Evolutionary conservation across 2,888 invertebrate species (phyloP).

Genomic region (Patella depressa): DNA sequence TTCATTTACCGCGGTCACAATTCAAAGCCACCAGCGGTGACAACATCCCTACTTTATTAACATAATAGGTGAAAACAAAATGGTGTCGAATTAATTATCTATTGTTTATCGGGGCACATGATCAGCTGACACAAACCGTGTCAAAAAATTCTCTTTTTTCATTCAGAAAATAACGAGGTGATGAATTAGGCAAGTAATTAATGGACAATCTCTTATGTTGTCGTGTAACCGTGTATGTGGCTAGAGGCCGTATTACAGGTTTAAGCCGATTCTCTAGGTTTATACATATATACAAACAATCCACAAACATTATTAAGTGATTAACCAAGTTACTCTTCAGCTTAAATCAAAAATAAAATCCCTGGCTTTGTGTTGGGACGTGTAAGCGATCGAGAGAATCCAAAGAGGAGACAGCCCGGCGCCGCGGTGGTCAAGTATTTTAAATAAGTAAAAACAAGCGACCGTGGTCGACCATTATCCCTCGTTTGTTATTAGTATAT

Average conservation of each 20-base stretch:
- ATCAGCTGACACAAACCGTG: conserved; percentile 5
- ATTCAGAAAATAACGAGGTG: not conserved
- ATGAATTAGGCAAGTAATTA: conserved; percentile 1
- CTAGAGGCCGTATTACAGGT: not conserved
- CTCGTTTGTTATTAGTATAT: too few species aligned
- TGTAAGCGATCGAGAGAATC: not conserved
- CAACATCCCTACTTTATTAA: too few species aligned
- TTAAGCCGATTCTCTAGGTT: too few species aligned
- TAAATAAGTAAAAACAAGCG: not conserved
- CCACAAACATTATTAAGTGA: conserved; percentile 2
- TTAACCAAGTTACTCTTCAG: not conserved
- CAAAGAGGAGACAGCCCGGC: not conserved
- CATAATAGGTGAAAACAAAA: not conserved
- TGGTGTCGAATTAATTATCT: not conserved
- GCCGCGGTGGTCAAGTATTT: not conserved
- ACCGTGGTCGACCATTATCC: too few species aligned
- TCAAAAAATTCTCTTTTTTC: not conserved
- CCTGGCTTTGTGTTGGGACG: not conserved
- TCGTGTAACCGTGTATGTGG: not conserved
- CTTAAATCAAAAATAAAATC: not conserved
- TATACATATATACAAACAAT: not conserved
- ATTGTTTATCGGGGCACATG: not conserved
- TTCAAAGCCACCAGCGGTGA: too few species aligned
- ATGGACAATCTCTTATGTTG: not conserved
- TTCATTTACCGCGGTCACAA: too few species aligned